Evolutionary conservation across 2,797 vertebrate genomes (phyloP).

Genomic region (Spheniscus humboldti): DNA sequence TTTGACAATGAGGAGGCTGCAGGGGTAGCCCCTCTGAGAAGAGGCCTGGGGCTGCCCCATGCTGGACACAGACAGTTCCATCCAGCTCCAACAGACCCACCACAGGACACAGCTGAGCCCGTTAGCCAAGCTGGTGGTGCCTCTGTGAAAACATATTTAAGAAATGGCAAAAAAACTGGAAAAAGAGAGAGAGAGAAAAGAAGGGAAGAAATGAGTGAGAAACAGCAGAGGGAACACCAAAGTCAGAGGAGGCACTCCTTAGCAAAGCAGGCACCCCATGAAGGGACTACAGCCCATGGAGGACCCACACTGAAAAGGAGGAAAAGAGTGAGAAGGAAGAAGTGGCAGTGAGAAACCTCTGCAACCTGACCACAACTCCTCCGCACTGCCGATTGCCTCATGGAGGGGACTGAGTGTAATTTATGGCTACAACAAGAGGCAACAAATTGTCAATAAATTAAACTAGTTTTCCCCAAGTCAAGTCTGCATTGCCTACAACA

Average conservation of each 20-base stretch:
- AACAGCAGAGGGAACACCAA: not conserved
- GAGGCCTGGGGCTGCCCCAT: rapidly evolving
- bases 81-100: not conserved
- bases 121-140: not conserved
- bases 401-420: not conserved
- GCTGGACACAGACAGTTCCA: not conserved
- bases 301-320: not conserved
- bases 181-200: not conserved
- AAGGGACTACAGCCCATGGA: not conserved
- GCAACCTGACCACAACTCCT: not conserved
- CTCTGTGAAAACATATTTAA: not conserved
- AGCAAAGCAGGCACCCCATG: not conserved
- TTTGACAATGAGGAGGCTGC: not conserved
- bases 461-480: not conserved
- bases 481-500: not conserved
- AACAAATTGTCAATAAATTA: not conserved
- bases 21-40: not conserved
- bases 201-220: not conserved
- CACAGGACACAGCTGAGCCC: not conserved
- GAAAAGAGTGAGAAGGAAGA: not conserved
- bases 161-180: not conserved
- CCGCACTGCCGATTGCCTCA: not conserved
- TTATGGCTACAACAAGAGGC: not conserved
- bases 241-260: not conserved
- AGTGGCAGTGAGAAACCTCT: not conserved